Evolutionary conservation across 2,888 invertebrate genomes (phyloP), one percentile per base, ranked within the genome.

Genomic region (Netelia virgata): DNA sequence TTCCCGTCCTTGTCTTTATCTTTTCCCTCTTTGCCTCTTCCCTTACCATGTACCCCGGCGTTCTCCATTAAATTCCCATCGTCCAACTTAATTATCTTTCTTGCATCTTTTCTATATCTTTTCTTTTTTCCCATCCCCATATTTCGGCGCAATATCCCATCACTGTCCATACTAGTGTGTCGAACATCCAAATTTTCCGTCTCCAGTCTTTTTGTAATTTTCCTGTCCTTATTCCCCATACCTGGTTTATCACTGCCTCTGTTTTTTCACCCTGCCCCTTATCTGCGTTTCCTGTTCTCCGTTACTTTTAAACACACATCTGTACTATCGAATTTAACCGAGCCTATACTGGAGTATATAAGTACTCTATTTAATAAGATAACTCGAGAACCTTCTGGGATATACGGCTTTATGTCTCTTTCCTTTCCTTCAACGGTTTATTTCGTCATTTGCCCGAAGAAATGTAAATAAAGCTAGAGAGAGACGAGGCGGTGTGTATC

Each of bases 51-150:
- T 41, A 23, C 23, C 63, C 36, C 3, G 63, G 63, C 0, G 36
- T 36, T 10, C 23, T 28, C 20, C 63, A 20, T 0, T 28, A 14
- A 8, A 53, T 11, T 28, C 72, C 72, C 20, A 72, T 18, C 0
- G n/a, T 41, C 53, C 53, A 72, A n/a, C 61, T 73, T 43, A 20
- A 1, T 14, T 41, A 50, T 16, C 61, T 47, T 6, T 64, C 23
- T 3, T 75, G 41, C 20, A 61, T 16, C 11, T 36, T 28, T 8
- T 64, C 75, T 64, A 75, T 16, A 47, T 18, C 63, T 14, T 3
- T 36, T 5, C 59, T 23, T 23, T 61, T 5, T 61, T 61, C 16
- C 59, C 59, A 61, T 10, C 63, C 63, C 63, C 63, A 63, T 63
- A 63, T 63, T 23, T 63, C 36, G 2, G 23, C 63, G 6, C 50